Evolutionary conservation across 2,113 vertebrate species (phyloP), one percentile per base, ranked within the genome.

Genomic region (Hemibagrus wyckioides): DNA sequence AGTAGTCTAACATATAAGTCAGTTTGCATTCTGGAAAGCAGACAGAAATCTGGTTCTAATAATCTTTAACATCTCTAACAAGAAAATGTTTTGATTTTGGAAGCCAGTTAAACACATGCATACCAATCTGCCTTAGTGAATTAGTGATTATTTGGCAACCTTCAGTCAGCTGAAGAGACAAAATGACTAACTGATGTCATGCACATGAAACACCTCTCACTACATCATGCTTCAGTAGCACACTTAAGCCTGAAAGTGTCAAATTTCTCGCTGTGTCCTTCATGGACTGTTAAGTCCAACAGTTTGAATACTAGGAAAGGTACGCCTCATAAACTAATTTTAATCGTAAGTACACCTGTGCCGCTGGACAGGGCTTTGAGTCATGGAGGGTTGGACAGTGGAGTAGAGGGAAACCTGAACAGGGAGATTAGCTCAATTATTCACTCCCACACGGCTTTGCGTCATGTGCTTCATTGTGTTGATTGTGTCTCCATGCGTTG

Each of bases 361-460:
- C n/a, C 57, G 50, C 14, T 52, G 52, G 33, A 48, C 10, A 54
- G 50, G 71, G 79, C 50, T 36, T 84, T 80, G 28, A 80, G 23
- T 79, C 56, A 87, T 17, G 30, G 11, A 83, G 28, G 8, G n/a
- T 54, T 56, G 44, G 50, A 67, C 54, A 88, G 71, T 69, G 76
- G 48, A 54, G 76, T 17, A 14, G 57, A 56, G 65, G 67, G 79
- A 81, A 59, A 39, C 54, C 54, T 59, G 79, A 81, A 39, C 54
- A 41, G 79, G 33, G 23, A 59, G 79, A 89, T 85, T 84, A 89
- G 87, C 65, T 89, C 10, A 83, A 91, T 92, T 88, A 92, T 93
- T 91, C 87, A 91, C 81, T 39, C 82, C 41, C 73, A 77, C 36
- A 83, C 21, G 75, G 85, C 83, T 57, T 85, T 67, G 86, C 86